Evolutionary conservation across 2,888 invertebrate genomes (phyloP).

Genomic region (Drosophila subquinaria): DNA sequence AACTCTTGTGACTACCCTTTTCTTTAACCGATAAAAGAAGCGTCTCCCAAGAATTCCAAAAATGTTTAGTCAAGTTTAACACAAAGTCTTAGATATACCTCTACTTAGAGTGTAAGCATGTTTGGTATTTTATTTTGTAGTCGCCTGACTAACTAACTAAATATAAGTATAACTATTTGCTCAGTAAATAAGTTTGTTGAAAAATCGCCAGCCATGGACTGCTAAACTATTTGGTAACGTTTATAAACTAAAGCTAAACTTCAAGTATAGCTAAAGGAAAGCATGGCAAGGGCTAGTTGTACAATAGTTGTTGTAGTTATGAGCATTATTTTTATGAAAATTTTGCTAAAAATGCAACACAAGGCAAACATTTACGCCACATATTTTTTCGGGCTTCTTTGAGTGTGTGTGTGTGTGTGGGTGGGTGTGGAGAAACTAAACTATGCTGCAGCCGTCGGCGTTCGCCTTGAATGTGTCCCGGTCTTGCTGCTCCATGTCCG

Average conservation of each 20-base stretch:
- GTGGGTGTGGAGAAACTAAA: constrained; percentile 38
- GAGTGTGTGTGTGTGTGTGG: constrained; percentile 15
- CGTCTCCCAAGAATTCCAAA: background rate
- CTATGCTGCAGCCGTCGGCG: constrained; percentile 56
- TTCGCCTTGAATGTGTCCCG: constrained; percentile 57
- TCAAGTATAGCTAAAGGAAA: constrained; percentile 63
- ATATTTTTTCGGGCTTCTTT: constrained; percentile 33
- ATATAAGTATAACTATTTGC: constrained; percentile 61
- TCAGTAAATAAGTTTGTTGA: constrained; percentile 70
- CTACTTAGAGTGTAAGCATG: background rate
- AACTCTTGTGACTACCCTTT: background rate
- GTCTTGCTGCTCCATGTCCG: background rate
- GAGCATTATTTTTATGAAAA: constrained; percentile 73
- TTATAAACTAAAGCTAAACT: constrained; percentile 69
- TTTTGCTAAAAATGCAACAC: constrained; percentile 71
- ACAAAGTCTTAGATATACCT: background rate
- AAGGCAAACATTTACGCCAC: constrained; percentile 76
- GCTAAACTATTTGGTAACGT: constrained; percentile 70
- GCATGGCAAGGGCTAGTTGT: constrained; percentile 22
- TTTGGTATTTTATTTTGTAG: constrained; percentile 25
- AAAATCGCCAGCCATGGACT: constrained; percentile 61
- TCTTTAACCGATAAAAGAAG: background rate
- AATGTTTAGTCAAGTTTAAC: constrained; percentile 7
- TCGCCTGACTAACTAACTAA: constrained; percentile 55
- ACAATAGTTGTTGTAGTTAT: constrained; percentile 34